Evolutionary conservation across 2,113 vertebrate genomes (phyloP).

Genomic region (Anguilla japonica): DNA sequence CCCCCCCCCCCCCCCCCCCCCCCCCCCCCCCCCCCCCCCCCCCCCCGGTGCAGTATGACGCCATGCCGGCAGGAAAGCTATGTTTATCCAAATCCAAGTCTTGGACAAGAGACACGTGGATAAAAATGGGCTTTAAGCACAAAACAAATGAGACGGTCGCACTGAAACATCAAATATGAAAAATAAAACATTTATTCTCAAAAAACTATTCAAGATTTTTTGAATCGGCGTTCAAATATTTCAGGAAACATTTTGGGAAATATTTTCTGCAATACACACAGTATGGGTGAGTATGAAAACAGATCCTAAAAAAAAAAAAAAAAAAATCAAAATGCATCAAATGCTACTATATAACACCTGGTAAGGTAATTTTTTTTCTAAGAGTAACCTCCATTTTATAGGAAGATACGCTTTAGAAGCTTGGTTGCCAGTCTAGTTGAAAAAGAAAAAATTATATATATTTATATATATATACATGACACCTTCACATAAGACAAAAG

Average conservation of each 20-base stretch:
- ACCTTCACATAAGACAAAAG: conserved; percentile 2
- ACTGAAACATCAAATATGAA: conserved; percentile 51
- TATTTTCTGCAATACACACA: neutral
- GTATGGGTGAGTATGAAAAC: neutral
- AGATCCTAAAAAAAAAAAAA: neutral
- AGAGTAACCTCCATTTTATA: conserved; percentile 6
- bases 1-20: no score
- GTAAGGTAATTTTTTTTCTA: neutral
- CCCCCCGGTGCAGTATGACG: conserved; percentile 63
- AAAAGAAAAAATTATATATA: conserved; percentile 2
- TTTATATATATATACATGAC: conserved; percentile 10
- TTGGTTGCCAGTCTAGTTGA: neutral
- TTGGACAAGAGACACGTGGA: conserved; percentile 35
- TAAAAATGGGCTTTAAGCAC: conserved; percentile 56
- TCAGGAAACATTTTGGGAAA: neutral
- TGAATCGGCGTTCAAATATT: neutral
- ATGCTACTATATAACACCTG: neutral
- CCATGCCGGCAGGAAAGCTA: conserved; percentile 61
- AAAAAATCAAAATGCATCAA: neutral
- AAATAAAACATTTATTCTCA: conserved; percentile 44
- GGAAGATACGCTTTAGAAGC: neutral
- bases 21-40: no score
- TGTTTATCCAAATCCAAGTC: conserved; percentile 36
- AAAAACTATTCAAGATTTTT: neutral
- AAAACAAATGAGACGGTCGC: conserved; percentile 60